Base-by-base conservation (phyloP, 2,888 invertebrate genomes). In the Nasonia oneida region DNA sequence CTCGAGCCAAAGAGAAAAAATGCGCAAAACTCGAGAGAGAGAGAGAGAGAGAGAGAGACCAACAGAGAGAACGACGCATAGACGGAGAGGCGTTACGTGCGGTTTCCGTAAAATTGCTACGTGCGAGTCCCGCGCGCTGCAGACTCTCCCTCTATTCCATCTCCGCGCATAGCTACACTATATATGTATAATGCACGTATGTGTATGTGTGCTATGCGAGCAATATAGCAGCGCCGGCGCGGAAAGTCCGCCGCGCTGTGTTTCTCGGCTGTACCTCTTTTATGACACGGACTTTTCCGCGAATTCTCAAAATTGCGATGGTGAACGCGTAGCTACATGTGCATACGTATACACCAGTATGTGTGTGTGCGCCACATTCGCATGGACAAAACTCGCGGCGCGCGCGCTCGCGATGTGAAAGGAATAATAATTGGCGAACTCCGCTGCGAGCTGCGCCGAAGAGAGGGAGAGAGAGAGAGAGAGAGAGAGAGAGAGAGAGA, bases 71-170 rank as follows among this genome's bases (percentile, higher is more conserved):
- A 14, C 57, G 4, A 42, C 18, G 37, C 10, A 42, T n/a, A 73
- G 61, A 42, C 79, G 47, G 74, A 76, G 84, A 80, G 90, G 90
- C 90, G 90, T 91, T 91, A 91, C 90, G 91, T 90, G 91, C 90
- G 91, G 91, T 91, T 91, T 91, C 90, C 90, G 89, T 88, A 91
- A 86, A 91, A 91, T 91, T 91, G 89, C 91, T 91, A 91, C 88
- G 90, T 91, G 89, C 81, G 64, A 53, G 80, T 23, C 39, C 42
- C 3, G 29, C 33, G 23, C 23, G 67, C 23, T 39, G 18, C 67
- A 67, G 67, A 67, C 67, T 67, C 67, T 33, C 67, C 33, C 1
- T 61, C 57, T 61, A 61, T 61, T 47, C 57, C 57, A 61, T 61
- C 18, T 61, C 57, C n/a, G n/a, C n/a, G n/a, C 57, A 61, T 2